phyloP scores from a whole-genome alignment of 64 coral and sea anemone genomes.

The Montipora capricornis region DNA sequence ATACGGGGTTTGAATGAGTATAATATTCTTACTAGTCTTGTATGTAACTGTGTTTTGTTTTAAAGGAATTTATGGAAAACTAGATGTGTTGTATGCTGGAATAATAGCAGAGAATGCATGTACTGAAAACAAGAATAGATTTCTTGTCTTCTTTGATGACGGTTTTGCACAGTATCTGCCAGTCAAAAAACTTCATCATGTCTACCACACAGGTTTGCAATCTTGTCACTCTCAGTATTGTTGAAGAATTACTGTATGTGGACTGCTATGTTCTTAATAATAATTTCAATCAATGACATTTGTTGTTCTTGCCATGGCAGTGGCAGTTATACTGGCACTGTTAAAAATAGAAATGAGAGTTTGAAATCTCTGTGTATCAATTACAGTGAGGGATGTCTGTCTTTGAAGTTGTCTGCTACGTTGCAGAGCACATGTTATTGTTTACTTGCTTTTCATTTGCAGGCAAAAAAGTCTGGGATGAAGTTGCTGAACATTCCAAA shows the following conservation, averaged over 20 bases:
- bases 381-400: too few relatives aligned
- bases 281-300: too few relatives aligned
- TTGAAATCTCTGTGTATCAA: too few relatives aligned
- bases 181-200: slow-evolving; percentile 94
- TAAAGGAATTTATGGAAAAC: slow-evolving; percentile 89
- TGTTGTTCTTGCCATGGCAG: too few relatives aligned
- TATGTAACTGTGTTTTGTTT: slow-evolving; percentile 1
- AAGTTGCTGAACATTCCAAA: slow-evolving; percentile 94
- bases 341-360: too few relatives aligned
- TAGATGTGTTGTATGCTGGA: slow-evolving; percentile 96
- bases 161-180: slow-evolving; percentile 98
- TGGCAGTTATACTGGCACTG: too few relatives aligned
- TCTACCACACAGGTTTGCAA: slow-evolving; percentile 85
- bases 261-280: too few relatives aligned
- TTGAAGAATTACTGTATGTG: too few relatives aligned
- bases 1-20: background rate
- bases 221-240: too few relatives aligned
- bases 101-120: slow-evolving; percentile 97
- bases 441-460: background rate
- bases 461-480: slow-evolving; percentile 99
- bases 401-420: too few relatives aligned
- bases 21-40: background rate
- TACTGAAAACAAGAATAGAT: slow-evolving; percentile 83
- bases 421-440: too few relatives aligned
- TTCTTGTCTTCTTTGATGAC: slow-evolving; percentile 99